Evolutionary conservation across 2,113 vertebrate species (phyloP).

Genomic region (Aspidoscelis tigris): DNA sequence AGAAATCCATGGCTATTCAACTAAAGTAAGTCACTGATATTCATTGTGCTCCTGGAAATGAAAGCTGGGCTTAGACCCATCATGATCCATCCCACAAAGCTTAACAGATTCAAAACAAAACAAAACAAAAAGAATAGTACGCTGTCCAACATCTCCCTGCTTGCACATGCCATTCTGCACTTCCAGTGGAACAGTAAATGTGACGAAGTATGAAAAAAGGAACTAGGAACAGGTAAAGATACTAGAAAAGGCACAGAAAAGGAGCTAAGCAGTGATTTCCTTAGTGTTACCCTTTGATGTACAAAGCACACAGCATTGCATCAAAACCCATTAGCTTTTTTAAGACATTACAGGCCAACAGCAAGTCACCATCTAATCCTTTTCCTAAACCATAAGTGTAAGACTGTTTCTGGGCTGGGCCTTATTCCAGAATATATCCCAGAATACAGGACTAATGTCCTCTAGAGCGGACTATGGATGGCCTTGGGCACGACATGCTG

Average conservation of each 20-base stretch:
- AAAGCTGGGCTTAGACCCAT: not conserved
- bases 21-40: conserved; percentile 2
- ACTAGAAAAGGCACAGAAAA: not conserved
- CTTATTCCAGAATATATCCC: too few relatives aligned
- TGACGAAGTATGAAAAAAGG: not conserved
- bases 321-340: too few relatives aligned
- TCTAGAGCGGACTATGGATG: too few relatives aligned
- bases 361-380: too few relatives aligned
- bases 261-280: not conserved
- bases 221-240: too few relatives aligned
- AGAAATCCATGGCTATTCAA: not conserved
- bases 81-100: not conserved
- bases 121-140: too few relatives aligned
- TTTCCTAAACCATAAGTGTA: too few relatives aligned
- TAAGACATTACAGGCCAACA: too few relatives aligned
- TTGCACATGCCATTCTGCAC: not conserved
- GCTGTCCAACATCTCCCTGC: not conserved
- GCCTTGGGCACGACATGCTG: too few relatives aligned
- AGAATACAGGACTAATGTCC: too few relatives aligned
- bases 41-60: not conserved
- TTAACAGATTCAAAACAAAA: not conserved
- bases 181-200: not conserved
- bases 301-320: too few relatives aligned
- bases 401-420: too few relatives aligned
- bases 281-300: not conserved